Base-by-base conservation (phyloP, 2,888 invertebrate species). In the Neocrepidodera transversa region DNA sequence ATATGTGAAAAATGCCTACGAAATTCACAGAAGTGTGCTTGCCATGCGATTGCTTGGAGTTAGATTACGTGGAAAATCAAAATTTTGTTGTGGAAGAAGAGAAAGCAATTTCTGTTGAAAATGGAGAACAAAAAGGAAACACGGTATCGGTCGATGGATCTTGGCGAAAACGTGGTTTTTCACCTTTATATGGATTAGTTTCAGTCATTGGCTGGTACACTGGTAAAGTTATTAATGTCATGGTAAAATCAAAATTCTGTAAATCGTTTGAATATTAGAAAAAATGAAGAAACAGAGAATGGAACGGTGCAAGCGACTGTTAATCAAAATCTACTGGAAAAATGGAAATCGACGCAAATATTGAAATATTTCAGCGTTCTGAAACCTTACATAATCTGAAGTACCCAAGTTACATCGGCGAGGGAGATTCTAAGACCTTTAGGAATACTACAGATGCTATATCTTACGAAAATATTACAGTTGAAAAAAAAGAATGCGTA, bases 391-490 rank as follows among this genome's bases (percentile, higher is more conserved):
- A 47, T 48, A 60, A 52, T 8, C 60, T 59, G 11, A 57, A 45
- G 36, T 70, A 67, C 35, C 18, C 0, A 2, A 67, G 63, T 49
- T 70, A 68, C 35, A 68, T 69, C 20, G 69, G 68, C 13, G 68
- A 68, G 26, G 68, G 65, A 6, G 68, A 68, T 43, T 58, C 63
- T n/a, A 69, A 69, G 64, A 69, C 69, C 7, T 68, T 10, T 17
- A 10, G 6, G 6, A 17, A 5, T 8, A 8, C 17, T 2, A 10
- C 17, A 6, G 56, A 69, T 20, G 49, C 45, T 38, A 43, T 55
- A 10, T 66, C 64, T 17, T 66, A 69, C 48, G 60, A 66, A 17
- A n/a, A 42, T 17, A 8, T n/a, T 13, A 13, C 28, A 14, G 58
- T 65, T 1, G 43, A 32, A 10, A 68, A 68, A 43, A 63, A 63